A percentile compares a stretch with the other conserved stretches of the same genome.
Conservation (phyloP, 2,797 vertebrate genomes). For the Bradypodion ventrale region DNA sequence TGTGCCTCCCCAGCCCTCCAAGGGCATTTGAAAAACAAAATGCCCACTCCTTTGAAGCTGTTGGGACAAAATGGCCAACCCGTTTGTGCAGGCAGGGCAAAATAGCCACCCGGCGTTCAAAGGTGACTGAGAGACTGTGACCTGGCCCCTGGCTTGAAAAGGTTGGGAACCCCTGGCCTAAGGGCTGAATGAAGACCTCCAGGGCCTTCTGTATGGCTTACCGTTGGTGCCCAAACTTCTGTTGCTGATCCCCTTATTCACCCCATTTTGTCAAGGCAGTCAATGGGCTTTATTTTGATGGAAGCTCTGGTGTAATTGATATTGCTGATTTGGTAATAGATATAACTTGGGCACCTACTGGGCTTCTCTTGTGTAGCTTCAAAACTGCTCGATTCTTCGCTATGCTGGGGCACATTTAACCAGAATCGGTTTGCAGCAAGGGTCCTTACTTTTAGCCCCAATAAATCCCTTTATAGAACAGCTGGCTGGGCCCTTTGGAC, state of each 20-base stretch:
- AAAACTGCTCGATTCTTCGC: neutral
- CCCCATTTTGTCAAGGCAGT: neutral
- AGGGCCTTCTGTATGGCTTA: neutral
- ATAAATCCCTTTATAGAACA: conserved; percentile 30
- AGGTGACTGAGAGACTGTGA: too few species aligned
- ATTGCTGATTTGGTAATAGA: neutral
- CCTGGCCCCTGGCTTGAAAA: too few species aligned
- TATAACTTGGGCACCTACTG: too few species aligned
- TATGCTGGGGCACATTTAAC: neutral
- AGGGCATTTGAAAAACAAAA: too few species aligned
- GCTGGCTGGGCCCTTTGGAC: conserved; percentile 27
- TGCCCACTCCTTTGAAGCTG: too few species aligned
- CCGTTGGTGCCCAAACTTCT: neutral
- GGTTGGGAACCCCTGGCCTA: neutral
- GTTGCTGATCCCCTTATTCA: neutral
- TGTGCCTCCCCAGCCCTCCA: too few species aligned
- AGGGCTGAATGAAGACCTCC: neutral
- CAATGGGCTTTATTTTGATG: neutral
- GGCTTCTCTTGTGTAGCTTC: neutral
- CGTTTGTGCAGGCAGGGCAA: too few species aligned
- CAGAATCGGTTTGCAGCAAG: neutral
- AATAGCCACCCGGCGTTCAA: too few species aligned
- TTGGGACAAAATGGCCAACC: too few species aligned
- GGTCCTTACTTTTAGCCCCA: neutral
- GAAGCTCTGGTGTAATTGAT: neutral